phyloP scores from a whole-genome alignment of 2,113 vertebrate genomes.

The Anseranas semipalmata region DNA sequence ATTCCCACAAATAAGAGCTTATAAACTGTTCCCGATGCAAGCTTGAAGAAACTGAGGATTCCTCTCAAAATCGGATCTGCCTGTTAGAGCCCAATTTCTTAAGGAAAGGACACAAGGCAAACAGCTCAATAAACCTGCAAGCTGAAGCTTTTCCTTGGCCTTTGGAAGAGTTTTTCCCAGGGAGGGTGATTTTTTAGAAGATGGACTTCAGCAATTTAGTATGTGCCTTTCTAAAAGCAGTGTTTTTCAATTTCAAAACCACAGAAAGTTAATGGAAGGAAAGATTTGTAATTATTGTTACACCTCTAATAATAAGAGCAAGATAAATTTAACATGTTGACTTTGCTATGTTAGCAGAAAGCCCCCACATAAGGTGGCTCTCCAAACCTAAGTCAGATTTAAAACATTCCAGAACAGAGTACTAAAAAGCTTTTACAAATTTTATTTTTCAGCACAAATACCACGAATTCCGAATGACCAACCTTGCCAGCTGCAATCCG shows the following conservation, averaged over 20 bases:
- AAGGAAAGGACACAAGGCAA: not conserved
- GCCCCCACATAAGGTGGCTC: not conserved
- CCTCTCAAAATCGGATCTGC: not conserved
- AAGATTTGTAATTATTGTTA: not conserved
- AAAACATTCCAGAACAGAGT: not conserved
- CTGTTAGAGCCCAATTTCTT: not conserved
- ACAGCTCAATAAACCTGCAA: not conserved
- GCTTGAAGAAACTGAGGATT: not conserved
- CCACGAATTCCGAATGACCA: not conserved
- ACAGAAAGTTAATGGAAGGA: not conserved
- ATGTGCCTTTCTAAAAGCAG: not conserved
- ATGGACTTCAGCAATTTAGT: not conserved
- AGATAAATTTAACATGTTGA: not conserved
- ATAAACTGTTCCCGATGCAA: not conserved
- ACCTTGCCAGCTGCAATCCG: not conserved
- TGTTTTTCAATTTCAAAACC: not conserved
- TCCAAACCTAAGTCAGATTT: not conserved
- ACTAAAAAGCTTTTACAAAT: not conserved
- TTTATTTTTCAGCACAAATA: not conserved
- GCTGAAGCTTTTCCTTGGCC: not conserved
- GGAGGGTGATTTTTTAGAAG: not conserved
- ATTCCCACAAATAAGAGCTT: not conserved
- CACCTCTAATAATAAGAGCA: not conserved
- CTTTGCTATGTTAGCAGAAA: not conserved
- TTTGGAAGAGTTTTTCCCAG: not conserved